Base-by-base conservation (phyloP, 2,113 vertebrate genomes). In the Tympanuchus pallidicinctus region DNA sequence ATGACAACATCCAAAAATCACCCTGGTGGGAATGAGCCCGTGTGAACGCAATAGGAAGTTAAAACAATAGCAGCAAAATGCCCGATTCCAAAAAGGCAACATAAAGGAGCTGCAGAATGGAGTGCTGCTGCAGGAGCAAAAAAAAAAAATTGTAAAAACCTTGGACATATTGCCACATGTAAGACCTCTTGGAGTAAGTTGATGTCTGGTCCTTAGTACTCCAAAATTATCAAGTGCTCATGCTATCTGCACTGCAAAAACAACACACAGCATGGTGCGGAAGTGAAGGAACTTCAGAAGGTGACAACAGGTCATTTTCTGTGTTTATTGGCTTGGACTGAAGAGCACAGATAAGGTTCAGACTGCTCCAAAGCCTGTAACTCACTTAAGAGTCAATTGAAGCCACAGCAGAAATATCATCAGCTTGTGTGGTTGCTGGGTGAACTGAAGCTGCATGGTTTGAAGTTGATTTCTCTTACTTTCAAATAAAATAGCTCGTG, bases 401-500 rank as follows among this genome's bases (percentile, higher is more conserved):
- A 96, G 86, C 78, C 79, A 73, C 40, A 72, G 81, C 86, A 95
- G 86, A 83, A 86, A 43, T 78, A 81, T 61, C 81, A 28, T 30
- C 86, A 48, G 77, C 78, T 52, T 71, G 40, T 52, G 75, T 32
- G 36, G 84, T 75, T 3, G 30, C 43, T 75, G 76, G 78, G 64
- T 63, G 85, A 88, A 80, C 81, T 19, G 56, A 77, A 86, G 52
- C 1, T 0, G 56, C 22, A 6, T 21, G 54, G 92, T 32, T 54
- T 86, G 80, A 66, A 73, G 88, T 80, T 82, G 77, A 65, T 92
- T 93, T 85, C 71, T 77, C 71, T 61, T 61, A 76, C 63, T 92
- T 97, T 96, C 86, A 94, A 93, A 95, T 92, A 94, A 92, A 95
- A 97, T 92, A 94, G 83, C 72, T 76, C 42, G 54, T 45, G 83